Conservation (phyloP, 2,888 invertebrate genomes). For the Horisme vitalbata region DNA sequence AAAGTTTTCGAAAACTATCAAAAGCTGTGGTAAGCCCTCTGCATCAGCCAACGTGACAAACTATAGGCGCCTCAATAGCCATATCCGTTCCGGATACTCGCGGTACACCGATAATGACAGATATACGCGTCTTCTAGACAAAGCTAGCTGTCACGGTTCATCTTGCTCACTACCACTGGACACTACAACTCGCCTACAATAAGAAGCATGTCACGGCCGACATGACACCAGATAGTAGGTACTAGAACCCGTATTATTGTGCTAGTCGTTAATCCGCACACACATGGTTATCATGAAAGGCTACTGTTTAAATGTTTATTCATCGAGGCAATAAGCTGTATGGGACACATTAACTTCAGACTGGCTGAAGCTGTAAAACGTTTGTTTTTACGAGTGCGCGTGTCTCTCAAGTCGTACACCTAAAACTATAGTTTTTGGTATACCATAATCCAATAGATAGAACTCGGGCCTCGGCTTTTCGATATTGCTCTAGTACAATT, state of each 20-base stretch:
- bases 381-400: slow-evolving; percentile 7
- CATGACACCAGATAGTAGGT: slow-evolving; percentile 19
- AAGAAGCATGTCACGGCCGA: slow-evolving; percentile 22
- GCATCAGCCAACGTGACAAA: slow-evolving; percentile 14
- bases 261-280: slow-evolving; percentile 20
- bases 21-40: too few species aligned
- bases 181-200: slow-evolving; percentile 6
- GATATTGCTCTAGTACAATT: slow-evolving; percentile 1
- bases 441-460: too few species aligned
- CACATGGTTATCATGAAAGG: slow-evolving; percentile 30
- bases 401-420: not conserved
- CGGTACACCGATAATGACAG: slow-evolving; percentile 15
- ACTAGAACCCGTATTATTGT: slow-evolving; percentile 16
- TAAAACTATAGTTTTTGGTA: too few species aligned
- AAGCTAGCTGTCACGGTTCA: slow-evolving; percentile 22
- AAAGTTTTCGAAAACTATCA: too few species aligned
- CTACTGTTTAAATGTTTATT: slow-evolving; percentile 29
- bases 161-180: slow-evolving; percentile 8
- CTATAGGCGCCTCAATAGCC: slow-evolving; percentile 14
- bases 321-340: slow-evolving; percentile 19
- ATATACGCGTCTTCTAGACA: slow-evolving; percentile 17
- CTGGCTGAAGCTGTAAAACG: slow-evolving; percentile 16
- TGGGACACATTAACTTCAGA: slow-evolving; percentile 17
- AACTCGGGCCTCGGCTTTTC: slow-evolving; percentile 4
- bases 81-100: slow-evolving; percentile 23